Base-by-base conservation (phyloP, 2,113 vertebrate species). In the Castor canadensis region DNA sequence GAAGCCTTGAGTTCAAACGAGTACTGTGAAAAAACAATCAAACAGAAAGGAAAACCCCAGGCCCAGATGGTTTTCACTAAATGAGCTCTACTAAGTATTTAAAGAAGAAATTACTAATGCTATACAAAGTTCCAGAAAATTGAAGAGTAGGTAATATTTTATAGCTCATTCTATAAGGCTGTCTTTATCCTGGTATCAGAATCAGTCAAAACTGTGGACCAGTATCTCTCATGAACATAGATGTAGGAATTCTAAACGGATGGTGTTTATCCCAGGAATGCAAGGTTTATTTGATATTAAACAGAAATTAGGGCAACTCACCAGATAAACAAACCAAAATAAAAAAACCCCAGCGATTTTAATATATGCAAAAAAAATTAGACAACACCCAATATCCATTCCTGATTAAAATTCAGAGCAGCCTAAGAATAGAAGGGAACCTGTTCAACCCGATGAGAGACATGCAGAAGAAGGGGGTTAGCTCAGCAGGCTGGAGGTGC, bases 81-180 rank as follows among this genome's bases (percentile, higher is more conserved):
- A 17, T 73, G 32, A 90, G 93, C 87, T 92, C 45, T 94, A 64
- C 86, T 45, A 91, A 82, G 73, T 32, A 64, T 91, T 96, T 80
- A 94, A 94, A 69, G 26, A 87, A 90, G 26, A 87, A 90, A 73
- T 52, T 91, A 73, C 9, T 30, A 73, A 54, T 19, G 12, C 56
- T 91, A 32, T 16, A 64, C 20, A 92, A 62, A 77, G 32, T 52
- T 89, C 60, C 32, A 91, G 79, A 72, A 88, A 94, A 72, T 85
- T 19, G 10, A 93, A 88, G 19, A 45, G 16, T 72, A 81, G 43
- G 4, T 77, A 56, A n/a, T 89, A 56, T n/a, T 94, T 93, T 22
- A 67, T 47, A 66, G 15, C 32, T 92, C 47, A 77, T 71, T 75
- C 9, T 79, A 12, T 67, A 38, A 95, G 62, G 5, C 28, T 82